phyloP scores from a whole-genome alignment of 2,113 vertebrate species.

The Diphyllodes magnificus region DNA sequence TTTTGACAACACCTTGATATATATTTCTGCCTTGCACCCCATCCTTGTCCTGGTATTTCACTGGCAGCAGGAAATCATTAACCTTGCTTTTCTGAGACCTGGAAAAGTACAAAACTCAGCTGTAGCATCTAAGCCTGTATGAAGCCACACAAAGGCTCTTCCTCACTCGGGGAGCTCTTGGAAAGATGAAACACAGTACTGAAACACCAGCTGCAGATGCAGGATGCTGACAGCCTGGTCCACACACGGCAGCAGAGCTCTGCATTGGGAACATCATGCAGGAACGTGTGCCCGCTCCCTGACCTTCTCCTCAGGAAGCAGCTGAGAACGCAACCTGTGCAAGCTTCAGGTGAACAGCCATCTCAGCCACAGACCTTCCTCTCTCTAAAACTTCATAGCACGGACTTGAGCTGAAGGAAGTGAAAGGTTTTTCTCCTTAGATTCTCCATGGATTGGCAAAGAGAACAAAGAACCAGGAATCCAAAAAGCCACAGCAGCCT shows the following conservation, averaged over 20 bases:
- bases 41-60: neutral
- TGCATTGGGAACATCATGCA: rapidly evolving
- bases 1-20: neutral
- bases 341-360: neutral
- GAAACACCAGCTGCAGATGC: neutral
- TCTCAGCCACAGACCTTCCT: neutral
- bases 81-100: neutral
- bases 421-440: neutral
- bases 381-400: neutral
- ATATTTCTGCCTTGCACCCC: neutral
- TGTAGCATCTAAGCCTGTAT: neutral
- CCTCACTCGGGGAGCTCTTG: neutral
- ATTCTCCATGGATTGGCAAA: neutral
- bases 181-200: neutral
- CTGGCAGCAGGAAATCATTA: neutral
- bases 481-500: neutral
- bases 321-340: neutral
- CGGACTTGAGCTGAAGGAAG: neutral
- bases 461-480: neutral
- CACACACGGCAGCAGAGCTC: rapidly evolving
- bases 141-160: neutral
- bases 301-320: neutral
- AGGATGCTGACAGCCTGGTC: neutral
- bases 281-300: rapidly evolving
- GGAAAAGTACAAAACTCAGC: neutral